Evolutionary conservation across 2,113 vertebrate genomes (phyloP).

Genomic region (Gopherus flavomarginatus): DNA sequence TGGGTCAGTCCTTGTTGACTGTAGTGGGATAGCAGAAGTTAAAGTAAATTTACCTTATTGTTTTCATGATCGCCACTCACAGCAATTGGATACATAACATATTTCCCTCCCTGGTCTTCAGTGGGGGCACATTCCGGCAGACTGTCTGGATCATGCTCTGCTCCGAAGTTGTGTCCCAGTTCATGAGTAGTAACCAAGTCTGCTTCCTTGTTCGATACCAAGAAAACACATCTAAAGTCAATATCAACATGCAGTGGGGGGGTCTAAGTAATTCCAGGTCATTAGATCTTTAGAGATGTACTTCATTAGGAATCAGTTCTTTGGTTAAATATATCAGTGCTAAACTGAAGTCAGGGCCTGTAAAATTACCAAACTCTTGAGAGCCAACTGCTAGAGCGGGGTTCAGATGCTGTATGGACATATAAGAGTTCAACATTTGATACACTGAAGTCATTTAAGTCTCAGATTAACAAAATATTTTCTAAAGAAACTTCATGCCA

Average conservation of each 20-base stretch:
- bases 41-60: conserved; percentile 88
- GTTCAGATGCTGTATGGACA: neutral
- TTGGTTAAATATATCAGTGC: neutral
- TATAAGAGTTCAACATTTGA: neutral
- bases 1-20: neutral
- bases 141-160: conserved; percentile 96
- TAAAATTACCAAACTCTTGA: neutral
- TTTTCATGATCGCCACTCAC: conserved; percentile 97
- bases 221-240: neutral
- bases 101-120: conserved; percentile 95
- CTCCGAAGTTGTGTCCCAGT: conserved; percentile 97
- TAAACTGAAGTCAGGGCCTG: neutral
- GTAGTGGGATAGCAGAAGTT: neutral
- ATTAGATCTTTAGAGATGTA: neutral
- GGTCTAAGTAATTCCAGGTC: neutral
- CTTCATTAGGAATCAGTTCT: neutral
- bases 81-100: conserved; percentile 97
- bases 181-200: conserved; percentile 98
- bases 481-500: neutral
- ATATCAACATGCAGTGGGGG: neutral
- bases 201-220: conserved; percentile 85
- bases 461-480: neutral
- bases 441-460: no score
- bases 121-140: conserved; percentile 89
- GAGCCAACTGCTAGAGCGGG: neutral